Conservation (phyloP, 2,888 invertebrate species). For the Pammene aurita region DNA sequence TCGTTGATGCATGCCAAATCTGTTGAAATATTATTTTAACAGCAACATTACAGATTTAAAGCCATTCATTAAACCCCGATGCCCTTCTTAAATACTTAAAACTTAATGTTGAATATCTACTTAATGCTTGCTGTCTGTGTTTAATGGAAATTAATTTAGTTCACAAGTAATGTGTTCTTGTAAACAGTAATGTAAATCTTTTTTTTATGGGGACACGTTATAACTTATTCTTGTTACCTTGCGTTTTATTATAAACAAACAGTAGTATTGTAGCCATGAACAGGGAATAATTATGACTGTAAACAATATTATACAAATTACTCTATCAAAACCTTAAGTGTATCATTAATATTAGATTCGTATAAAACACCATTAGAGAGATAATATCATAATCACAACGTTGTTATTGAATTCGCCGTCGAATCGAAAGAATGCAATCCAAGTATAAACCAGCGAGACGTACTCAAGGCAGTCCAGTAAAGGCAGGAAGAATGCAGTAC, state of each 20-base stretch:
- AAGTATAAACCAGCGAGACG: constrained; percentile 54
- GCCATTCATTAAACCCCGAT: background rate
- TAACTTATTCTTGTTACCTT: no score
- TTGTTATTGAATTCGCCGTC: constrained; percentile 50
- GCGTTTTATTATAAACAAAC: no score
- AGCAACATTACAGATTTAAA: background rate
- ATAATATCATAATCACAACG: constrained; percentile 42
- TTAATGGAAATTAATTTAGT: no score
- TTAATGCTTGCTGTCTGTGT: no score
- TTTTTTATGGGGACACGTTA: no score
- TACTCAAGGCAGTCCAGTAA: constrained; percentile 69
- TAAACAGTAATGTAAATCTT: no score
- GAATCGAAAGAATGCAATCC: constrained; percentile 58
- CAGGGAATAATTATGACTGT: no score
- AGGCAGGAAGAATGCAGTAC: constrained; percentile 72
- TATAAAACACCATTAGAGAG: constrained; percentile 34
- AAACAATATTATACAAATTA: background rate
- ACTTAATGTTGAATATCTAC: no score
- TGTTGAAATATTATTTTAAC: constrained; percentile 1
- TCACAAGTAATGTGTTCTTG: no score
- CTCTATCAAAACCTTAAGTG: constrained; percentile 19
- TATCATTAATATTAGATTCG: constrained; percentile 31
- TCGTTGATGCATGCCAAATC: constrained; percentile 22
- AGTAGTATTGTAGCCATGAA: no score
- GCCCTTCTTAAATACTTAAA: no score